A percentile compares a stretch with the other conserved stretches of the same genome.
These are phyloP conservation scores for Thalpophila matura DNA, from an alignment of 2,888 invertebrate genomes.

Conservation along the genomic window DNA sequence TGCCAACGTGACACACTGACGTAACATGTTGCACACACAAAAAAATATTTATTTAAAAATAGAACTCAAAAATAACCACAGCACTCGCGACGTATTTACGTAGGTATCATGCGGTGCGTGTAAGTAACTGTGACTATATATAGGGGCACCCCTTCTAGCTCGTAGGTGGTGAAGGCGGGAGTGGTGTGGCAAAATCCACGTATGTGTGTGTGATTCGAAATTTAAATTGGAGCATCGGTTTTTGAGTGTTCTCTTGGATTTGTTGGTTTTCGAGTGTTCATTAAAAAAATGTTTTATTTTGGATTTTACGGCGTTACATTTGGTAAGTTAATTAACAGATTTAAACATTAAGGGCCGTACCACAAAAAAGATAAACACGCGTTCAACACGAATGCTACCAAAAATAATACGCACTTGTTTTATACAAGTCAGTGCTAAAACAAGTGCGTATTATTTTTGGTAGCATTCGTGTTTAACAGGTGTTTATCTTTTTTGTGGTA, in stretches of 20 bases:
- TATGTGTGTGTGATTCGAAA: conserved; percentile 63
- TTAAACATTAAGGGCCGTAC: too few species aligned
- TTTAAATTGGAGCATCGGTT: conserved; percentile 66
- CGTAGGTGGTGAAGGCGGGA: conserved; percentile 76
- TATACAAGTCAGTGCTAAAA: too few species aligned
- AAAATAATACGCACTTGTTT: too few species aligned
- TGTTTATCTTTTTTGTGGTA: too few species aligned
- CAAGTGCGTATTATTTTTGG: too few species aligned
- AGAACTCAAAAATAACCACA: conserved; percentile 71
- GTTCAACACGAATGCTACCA: too few species aligned
- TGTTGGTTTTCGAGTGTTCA: conserved; percentile 15
- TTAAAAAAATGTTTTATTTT: background rate
- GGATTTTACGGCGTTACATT: background rate
- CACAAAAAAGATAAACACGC: too few species aligned
- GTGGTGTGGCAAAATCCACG: conserved; percentile 57
- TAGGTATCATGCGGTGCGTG: conserved; percentile 79
- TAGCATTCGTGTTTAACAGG: too few species aligned
- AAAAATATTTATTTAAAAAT: conserved; percentile 62
- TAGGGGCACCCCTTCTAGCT: conserved; percentile 86
- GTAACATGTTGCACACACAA: conserved; percentile 84
- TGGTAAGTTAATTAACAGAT: background rate
- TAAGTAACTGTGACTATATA: conserved; percentile 84
- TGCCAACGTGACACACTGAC: conserved; percentile 82
- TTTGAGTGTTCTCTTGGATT: conserved; percentile 46
- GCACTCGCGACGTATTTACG: conserved; percentile 82